Percentiles rank a stretch among this genome's conserved stretches.
These are phyloP conservation scores for Gryllus bimaculatus DNA, from an alignment of 1,140 invertebrate species.

Conservation along the genomic window DNA sequence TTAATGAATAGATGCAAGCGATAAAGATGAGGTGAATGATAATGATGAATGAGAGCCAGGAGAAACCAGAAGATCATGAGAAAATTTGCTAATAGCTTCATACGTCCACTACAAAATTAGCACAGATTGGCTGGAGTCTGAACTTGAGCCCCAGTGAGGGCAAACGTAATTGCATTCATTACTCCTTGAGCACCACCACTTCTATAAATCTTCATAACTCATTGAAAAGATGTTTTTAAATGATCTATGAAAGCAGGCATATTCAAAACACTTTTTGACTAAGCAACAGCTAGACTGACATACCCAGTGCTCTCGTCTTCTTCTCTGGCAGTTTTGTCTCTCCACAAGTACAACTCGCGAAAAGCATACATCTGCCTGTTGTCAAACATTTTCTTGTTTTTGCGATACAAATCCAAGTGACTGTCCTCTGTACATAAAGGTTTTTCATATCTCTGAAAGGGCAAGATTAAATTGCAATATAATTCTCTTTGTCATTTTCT, in stretches of 20 bases:
- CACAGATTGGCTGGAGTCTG: no score
- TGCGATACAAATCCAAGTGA: constrained; percentile 63
- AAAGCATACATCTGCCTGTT: constrained; percentile 76
- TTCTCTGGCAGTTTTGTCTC: constrained; percentile 70
- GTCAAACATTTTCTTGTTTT: constrained; percentile 74
- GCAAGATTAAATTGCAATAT: neutral
- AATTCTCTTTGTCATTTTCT: neutral
- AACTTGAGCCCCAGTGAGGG: no score
- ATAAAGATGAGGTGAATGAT: no score
- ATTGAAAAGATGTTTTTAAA: neutral
- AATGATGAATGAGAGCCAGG: no score
- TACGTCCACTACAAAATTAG: no score
- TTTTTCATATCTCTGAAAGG: constrained; percentile 66
- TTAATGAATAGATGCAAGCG: no score
- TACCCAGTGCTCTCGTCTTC: constrained; percentile 84
- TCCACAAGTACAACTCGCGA: constrained; percentile 75
- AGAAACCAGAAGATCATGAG: no score
- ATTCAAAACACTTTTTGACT: neutral
- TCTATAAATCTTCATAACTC: neutral
- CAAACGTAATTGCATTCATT: no score
- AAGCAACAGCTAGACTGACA: constrained; percentile 25
- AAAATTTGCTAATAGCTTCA: no score
- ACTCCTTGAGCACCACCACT: neutral
- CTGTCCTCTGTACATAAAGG: constrained; percentile 60
- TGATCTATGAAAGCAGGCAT: neutral